These are phyloP conservation scores for Clarias macrocephalus DNA, from an alignment of 2,113 vertebrate species.

Conservation along the genomic window DNA sequence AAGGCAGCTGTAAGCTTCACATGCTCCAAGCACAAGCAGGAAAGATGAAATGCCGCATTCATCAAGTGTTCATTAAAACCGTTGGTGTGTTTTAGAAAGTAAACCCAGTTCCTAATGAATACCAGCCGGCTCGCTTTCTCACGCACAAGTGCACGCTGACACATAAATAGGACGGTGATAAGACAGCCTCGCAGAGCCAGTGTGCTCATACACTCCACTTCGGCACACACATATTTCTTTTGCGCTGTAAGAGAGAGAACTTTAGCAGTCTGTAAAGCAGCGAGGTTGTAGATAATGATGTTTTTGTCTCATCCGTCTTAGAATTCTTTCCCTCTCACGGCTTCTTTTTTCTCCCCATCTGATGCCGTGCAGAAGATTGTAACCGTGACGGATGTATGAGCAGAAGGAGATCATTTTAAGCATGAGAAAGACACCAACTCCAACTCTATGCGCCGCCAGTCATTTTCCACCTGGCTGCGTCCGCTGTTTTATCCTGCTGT, in stretches of 20 bases:
- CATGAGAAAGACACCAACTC: background rate
- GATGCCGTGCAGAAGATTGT: background rate
- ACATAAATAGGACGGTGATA: slow-evolving; percentile 23
- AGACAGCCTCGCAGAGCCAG: slow-evolving; percentile 22
- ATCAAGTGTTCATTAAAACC: slow-evolving; percentile 50
- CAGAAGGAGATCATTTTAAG: slow-evolving; percentile 14
- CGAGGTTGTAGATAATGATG: slow-evolving; percentile 63
- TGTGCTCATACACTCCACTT: slow-evolving; percentile 60
- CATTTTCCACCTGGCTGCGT: slow-evolving; percentile 7
- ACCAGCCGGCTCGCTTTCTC: slow-evolving; percentile 26
- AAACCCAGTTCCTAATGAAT: slow-evolving; percentile 35
- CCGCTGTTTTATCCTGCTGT: background rate
- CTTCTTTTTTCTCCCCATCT: background rate
- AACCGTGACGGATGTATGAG: background rate
- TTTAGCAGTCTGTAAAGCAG: slow-evolving; percentile 36
- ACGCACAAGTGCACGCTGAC: slow-evolving; percentile 11
- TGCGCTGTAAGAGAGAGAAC: background rate
- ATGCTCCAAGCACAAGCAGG: slow-evolving; percentile 9
- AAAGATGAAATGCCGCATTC: slow-evolving; percentile 37
- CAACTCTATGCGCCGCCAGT: background rate
- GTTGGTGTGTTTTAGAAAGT: slow-evolving; percentile 32
- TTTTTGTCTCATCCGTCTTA: slow-evolving; percentile 51
- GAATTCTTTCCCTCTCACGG: background rate
- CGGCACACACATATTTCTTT: slow-evolving; percentile 51
- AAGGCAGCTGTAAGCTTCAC: slow-evolving; percentile 15